Percentiles rank a stretch among this genome's conserved stretches.
phyloP scores from a whole-genome alignment of 2,888 invertebrate genomes.

The Meteorus cinctellus region DNA sequence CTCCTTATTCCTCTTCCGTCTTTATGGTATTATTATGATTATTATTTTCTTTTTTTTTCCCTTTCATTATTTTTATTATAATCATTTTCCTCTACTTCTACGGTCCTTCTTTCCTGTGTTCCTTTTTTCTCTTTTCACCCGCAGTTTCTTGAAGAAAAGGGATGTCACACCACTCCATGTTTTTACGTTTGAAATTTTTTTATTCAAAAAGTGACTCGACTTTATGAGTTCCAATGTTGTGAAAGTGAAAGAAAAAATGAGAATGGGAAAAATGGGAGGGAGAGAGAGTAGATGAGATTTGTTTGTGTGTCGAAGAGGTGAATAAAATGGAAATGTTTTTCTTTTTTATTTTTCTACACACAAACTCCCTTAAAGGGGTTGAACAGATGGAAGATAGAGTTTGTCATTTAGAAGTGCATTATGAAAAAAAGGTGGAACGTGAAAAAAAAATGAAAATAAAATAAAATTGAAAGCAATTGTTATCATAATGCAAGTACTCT shows the following conservation, averaged over 20 bases:
- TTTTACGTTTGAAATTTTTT: slow-evolving; percentile 22
- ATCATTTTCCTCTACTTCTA: background rate
- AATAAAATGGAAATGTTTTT: background rate
- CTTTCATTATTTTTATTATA: slow-evolving; percentile 3
- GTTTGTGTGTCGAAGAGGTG: background rate
- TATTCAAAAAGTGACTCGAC: slow-evolving; percentile 39
- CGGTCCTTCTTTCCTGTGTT: background rate
- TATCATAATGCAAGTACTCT: slow-evolving; percentile 29
- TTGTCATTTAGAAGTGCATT: background rate
- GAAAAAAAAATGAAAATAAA: background rate
- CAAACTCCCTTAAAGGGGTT: slow-evolving; percentile 15
- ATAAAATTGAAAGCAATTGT: slow-evolving; percentile 33
- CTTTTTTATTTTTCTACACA: background rate
- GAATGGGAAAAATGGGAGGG: background rate
- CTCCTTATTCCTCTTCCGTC: too few relatives aligned
- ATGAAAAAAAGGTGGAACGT: background rate
- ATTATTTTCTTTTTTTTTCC: background rate
- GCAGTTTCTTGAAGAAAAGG: slow-evolving; percentile 1
- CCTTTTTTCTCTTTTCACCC: background rate
- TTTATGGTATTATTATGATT: too few relatives aligned
- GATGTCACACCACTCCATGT: slow-evolving; percentile 37
- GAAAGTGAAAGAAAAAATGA: slow-evolving; percentile 5
- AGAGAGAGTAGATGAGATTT: slow-evolving; percentile 11
- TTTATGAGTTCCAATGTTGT: slow-evolving; percentile 40
- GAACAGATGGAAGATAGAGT: slow-evolving; percentile 5